Base-by-base conservation (phyloP, 2,888 invertebrate species). In the Dascillus cervinus region DNA sequence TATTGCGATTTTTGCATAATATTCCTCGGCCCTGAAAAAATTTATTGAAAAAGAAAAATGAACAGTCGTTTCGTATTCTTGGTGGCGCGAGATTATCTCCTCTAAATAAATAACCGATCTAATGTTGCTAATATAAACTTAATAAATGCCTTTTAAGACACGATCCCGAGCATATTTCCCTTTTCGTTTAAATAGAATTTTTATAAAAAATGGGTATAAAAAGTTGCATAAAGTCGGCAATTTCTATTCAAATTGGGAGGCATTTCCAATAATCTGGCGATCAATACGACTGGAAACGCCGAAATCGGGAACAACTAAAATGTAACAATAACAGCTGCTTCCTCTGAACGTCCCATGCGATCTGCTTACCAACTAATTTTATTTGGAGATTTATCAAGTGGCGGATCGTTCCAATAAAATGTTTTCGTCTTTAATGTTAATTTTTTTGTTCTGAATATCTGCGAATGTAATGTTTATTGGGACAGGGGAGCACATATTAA, bases 101-200 rank as follows among this genome's bases (percentile, higher is more conserved):
- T 25, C 25, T 4, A 26, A 26, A 13, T 19, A 21, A 11, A 12
- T 26, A 19, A 24, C 8, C 21, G 21, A 30, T 11, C 28, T 29
- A 34, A 40, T 33, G 35, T 29, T 21, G 29, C 35, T 38, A 41
- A 38, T 38, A 41, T 35, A 35, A 34, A 32, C 29, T 33, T 32
- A 38, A 38, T 41, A 38, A 41, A 41, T 32, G 35, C 37, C n/a
- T n/a, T n/a, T 23, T 35, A 32, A 29, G 33, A 30, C 29, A 35
- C 31, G 24, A 12, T 20, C 25, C 31, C 26, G 13, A 39, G 35
- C 35, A 39, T 35, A 35, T 39, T 39, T 36, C 27, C 26, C 32
- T 39, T 37, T 38, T 25, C 36, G 29, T 27, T 41, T 36, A 32
- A 36, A 33, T 38, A 30, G 31, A 32, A 32, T 39, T 34, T n/a